Evolutionary conservation across 2,888 invertebrate species (phyloP).

Genomic region (Eristalis intricaria): DNA sequence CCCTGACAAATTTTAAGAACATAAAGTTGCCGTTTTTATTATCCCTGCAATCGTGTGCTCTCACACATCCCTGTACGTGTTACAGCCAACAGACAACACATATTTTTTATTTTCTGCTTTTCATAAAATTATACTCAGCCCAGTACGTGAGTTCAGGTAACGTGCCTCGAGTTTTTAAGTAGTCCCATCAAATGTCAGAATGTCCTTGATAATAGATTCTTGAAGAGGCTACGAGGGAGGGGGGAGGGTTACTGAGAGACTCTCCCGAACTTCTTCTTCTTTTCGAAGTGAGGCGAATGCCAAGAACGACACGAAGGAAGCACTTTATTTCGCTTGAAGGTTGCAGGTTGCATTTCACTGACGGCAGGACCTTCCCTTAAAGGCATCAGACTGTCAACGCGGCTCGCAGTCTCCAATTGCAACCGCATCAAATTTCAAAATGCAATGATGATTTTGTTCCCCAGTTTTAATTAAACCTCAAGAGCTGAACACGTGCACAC

Average conservation of each 20-base stretch:
- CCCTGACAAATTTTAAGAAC: conserved; percentile 54
- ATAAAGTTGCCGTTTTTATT: conserved; percentile 27
- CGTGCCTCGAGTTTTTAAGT: conserved; percentile 40
- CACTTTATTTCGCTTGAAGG: conserved; percentile 7
- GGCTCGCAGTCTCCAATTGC: conserved; percentile 6
- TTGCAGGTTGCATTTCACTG: neutral
- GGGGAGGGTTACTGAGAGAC: neutral
- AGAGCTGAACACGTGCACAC: conserved; percentile 37
- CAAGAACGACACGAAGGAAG: conserved; percentile 1
- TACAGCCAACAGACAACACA: neutral
- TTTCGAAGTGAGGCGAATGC: neutral
- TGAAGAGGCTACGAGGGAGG: neutral
- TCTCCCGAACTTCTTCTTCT: neutral
- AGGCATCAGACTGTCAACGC: neutral
- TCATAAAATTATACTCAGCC: neutral
- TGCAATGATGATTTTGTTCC: conserved; percentile 45
- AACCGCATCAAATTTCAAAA: conserved; percentile 22
- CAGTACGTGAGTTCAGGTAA: conserved; percentile 37
- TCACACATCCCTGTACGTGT: neutral
- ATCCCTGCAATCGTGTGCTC: neutral
- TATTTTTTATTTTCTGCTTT: neutral
- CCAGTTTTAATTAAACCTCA: conserved; percentile 66
- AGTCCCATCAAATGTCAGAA: conserved; percentile 50
- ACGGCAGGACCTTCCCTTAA: neutral
- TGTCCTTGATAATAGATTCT: conserved; percentile 52